Base-by-base conservation (phyloP, 1,140 invertebrate species). In the Ooceraea biroi region DNA sequence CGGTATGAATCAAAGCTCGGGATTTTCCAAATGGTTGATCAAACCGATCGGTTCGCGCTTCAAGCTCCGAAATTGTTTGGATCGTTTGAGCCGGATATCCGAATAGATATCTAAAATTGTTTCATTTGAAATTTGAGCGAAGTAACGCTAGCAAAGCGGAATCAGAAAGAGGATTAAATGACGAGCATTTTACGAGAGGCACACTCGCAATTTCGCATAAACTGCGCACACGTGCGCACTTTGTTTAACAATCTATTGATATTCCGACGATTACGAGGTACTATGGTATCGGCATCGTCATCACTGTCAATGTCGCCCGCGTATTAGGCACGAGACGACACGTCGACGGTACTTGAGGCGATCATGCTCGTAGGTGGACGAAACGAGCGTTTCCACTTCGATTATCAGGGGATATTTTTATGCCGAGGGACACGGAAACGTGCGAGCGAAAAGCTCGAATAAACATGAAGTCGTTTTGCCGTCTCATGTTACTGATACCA, bases 341-440 rank as follows among this genome's bases (percentile, higher is more conserved):
- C 27, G 65, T 77, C 27, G 50, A 8, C 58, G 27, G 8, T 44
- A 52, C 46, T 27, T 77, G 30, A 77, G 50, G 27, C 60, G 41
- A 66, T 66, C 72, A 11, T 22, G 44, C 50, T 71, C 69, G 69
- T 19, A 17, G n/a, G 36, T 19, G 50, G 55, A 41, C 69, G 10
- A 63, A 12, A 41, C 27, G 41, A 19, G 4, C 72, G 19, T 65
- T 50, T n/a, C n/a, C 22, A 12, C 60, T 77, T 77, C 19, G n/a
- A 61, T 66, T 77, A 66, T 65, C 50, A 46, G 57, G n/a, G 11
- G 44, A 0, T 50, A 65, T 65, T 77, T 77, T 77, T 65, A 50
- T 11, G n/a, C 44, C n/a, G 25, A 66, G n/a, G 3, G 19, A 65
- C 25, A 22, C 11, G 50, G 12, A n/a, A 52, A 4, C 50, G 11